Percentiles rank a stretch among this genome's conserved stretches.
phyloP scores from a whole-genome alignment of 2,888 invertebrate genomes.

The Mesochorus sp. region DNA sequence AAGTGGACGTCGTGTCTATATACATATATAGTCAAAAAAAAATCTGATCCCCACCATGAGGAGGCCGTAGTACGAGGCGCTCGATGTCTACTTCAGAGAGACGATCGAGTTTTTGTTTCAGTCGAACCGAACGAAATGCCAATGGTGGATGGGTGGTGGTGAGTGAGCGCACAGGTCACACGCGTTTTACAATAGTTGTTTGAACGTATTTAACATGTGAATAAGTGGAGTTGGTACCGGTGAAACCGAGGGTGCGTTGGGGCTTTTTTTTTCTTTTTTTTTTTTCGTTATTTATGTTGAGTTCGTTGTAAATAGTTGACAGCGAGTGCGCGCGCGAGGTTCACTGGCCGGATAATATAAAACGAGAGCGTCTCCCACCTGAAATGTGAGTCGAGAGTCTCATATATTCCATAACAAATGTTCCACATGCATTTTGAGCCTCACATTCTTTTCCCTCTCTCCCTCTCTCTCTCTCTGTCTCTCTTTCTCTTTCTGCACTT shows the following conservation, averaged over 20 bases:
- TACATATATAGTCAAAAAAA: no score
- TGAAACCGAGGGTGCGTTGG: constrained; percentile 34
- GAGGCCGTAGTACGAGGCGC: not conserved
- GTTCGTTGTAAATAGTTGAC: constrained; percentile 51
- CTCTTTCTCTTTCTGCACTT: not conserved
- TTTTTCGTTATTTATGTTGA: constrained; percentile 15
- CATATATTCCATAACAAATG: no score
- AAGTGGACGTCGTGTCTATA: no score
- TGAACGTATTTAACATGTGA: constrained; percentile 56
- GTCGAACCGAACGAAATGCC: constrained; percentile 63
- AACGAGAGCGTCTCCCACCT: constrained; percentile 58
- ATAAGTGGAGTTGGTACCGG: constrained; percentile 52
- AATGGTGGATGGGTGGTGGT: constrained; percentile 66
- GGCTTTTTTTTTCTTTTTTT: constrained; percentile 7
- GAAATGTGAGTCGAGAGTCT: constrained; percentile 63
- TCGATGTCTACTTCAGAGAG: constrained; percentile 61
- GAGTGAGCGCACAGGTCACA: constrained; percentile 60
- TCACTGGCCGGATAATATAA: constrained; percentile 60
- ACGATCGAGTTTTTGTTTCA: constrained; percentile 65
- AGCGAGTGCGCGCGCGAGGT: constrained; percentile 51
- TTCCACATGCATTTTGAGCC: not conserved
- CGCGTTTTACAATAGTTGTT: constrained; percentile 20
- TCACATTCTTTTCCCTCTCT: constrained; percentile 4
- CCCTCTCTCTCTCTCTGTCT: not conserved
- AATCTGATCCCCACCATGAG: no score